Percentiles rank a stretch among this genome's conserved stretches.
Conservation (phyloP, 2,797 vertebrate genomes). For the Nyctibius grandis region DNA sequence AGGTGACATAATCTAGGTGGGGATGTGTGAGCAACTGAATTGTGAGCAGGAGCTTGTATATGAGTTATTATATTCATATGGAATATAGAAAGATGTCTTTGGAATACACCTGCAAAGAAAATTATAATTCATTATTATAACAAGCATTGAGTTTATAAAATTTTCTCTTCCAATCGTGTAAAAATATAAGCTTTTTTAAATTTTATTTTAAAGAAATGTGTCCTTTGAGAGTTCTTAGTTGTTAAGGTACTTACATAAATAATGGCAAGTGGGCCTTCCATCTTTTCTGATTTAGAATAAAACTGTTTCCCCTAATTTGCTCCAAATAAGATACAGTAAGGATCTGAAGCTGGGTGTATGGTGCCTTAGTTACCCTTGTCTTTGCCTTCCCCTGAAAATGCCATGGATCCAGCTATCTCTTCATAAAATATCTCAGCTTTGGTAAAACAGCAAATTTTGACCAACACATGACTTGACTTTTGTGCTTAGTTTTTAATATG, state of each 20-base stretch:
- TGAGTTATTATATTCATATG: not conserved
- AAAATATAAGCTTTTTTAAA: not conserved
- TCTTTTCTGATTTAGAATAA: not conserved
- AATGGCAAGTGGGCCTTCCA: not conserved
- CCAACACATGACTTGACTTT: not conserved
- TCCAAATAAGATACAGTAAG: not conserved
- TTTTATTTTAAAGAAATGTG: not conserved
- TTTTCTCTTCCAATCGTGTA: not conserved
- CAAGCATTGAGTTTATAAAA: not conserved
- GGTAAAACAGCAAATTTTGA: not conserved
- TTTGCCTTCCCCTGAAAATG: not conserved
- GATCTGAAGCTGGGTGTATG: not conserved
- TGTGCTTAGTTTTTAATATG: not conserved
- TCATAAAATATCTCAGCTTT: not conserved
- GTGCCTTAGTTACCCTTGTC: not conserved
- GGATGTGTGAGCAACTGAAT: not conserved
- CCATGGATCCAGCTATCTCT: not conserved
- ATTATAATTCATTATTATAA: not conserved
- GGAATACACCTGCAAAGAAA: not conserved
- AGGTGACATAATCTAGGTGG: not conserved
- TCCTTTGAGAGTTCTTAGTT: not conserved
- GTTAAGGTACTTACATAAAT: not conserved
- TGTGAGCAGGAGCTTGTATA: not conserved
- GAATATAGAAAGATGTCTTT: not conserved
- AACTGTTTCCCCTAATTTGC: not conserved